phyloP scores from a whole-genome alignment of 2,888 invertebrate species.

The Amphipoea oculea region DNA sequence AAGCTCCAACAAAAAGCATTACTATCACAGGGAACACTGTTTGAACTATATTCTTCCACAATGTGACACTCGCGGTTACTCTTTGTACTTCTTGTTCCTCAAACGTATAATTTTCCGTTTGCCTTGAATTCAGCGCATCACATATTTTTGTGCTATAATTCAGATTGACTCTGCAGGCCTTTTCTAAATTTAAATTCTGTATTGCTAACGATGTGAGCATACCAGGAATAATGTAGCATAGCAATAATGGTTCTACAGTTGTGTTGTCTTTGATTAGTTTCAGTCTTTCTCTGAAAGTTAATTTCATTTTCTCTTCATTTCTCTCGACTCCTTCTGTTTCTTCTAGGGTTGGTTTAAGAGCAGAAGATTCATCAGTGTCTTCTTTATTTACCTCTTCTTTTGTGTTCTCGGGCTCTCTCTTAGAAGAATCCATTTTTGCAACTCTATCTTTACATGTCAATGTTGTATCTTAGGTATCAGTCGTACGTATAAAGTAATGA shows the following conservation, averaged over 20 bases:
- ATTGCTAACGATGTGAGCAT: conserved; percentile 94
- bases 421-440: conserved; percentile 40
- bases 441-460: conserved; percentile 23
- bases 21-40: conserved; percentile 94
- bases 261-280: conserved; percentile 88
- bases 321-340: conserved; percentile 54
- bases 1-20: conserved; percentile 95
- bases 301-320: conserved; percentile 69
- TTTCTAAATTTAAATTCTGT: conserved; percentile 93
- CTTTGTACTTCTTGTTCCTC: conserved; percentile 92
- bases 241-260: conserved; percentile 93
- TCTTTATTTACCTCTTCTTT: conserved; percentile 67
- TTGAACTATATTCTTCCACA: conserved; percentile 96
- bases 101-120: conserved; percentile 91
- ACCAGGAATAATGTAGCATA: conserved; percentile 92
- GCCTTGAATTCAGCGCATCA: conserved; percentile 93
- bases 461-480: conserved; percentile 33
- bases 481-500: conserved; percentile 59
- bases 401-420: conserved; percentile 47
- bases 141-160: conserved; percentile 93
- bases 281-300: conserved; percentile 77
- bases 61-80: conserved; percentile 94
- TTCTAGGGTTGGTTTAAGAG: conserved; percentile 73
- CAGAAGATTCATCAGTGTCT: conserved; percentile 72
- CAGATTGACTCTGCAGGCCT: conserved; percentile 95